A percentile compares a stretch with the other conserved stretches of the same genome.
These are phyloP conservation scores for Brachypodius melanocephalos DNA, from an alignment of 2,113 vertebrate genomes.

Conservation along the genomic window DNA sequence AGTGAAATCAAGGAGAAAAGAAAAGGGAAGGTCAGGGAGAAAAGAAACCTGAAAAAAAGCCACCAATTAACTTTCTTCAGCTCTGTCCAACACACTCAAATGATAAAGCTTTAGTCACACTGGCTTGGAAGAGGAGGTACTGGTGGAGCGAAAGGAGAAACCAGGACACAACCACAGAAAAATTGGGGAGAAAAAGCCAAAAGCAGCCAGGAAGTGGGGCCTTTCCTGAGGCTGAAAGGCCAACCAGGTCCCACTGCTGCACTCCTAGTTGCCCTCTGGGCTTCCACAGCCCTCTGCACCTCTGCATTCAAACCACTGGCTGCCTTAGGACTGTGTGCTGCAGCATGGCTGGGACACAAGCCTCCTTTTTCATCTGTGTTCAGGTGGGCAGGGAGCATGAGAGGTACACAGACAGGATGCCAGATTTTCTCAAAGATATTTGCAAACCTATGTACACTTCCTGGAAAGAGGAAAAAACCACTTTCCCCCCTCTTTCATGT, in stretches of 20 bases:
- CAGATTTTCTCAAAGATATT: background rate
- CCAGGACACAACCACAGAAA: background rate
- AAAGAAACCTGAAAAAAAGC: background rate
- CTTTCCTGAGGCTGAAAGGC: background rate
- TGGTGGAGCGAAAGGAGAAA: background rate
- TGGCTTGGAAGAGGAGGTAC: background rate
- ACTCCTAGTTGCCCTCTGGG: background rate
- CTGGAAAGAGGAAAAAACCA: background rate
- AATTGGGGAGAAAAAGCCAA: background rate
- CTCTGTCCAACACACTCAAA: background rate
- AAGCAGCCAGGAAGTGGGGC: background rate
- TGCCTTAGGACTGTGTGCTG: background rate
- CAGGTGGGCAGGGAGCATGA: rapidly evolving
- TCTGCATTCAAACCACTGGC: background rate
- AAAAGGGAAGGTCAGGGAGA: background rate
- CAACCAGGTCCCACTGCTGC: background rate
- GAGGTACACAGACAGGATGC: background rate
- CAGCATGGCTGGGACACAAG: background rate
- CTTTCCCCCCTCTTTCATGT: background rate
- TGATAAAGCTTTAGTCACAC: background rate
- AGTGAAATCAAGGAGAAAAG: background rate
- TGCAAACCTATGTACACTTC: background rate
- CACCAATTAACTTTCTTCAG: background rate
- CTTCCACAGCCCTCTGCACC: background rate
- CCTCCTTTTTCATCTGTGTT: background rate